phyloP scores from a whole-genome alignment of 2,797 vertebrate species.

The Notamacropus eugenii region DNA sequence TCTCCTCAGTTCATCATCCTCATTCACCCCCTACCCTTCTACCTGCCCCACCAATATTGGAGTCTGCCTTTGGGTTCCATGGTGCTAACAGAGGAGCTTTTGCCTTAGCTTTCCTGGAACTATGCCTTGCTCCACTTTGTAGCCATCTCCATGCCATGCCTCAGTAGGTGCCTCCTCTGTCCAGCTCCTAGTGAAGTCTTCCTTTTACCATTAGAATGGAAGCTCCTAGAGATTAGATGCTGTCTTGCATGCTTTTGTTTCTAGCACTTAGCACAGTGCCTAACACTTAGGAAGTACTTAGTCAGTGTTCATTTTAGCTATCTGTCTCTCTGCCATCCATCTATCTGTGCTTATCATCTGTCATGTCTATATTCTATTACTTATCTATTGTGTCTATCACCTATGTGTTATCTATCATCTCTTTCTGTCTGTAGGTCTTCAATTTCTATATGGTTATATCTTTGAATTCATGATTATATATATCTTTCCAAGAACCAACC shows the following conservation, averaged over 20 bases:
- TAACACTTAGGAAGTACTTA: no score
- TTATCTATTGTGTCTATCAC: not conserved
- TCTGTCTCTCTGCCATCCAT: not conserved
- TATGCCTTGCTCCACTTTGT: not conserved
- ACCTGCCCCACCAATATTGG: not conserved
- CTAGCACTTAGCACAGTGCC: not conserved
- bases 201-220: not conserved
- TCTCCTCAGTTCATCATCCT: not conserved
- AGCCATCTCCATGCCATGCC: not conserved
- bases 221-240: not conserved
- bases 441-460: not conserved
- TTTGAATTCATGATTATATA: not conserved
- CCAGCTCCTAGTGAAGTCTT: not conserved
- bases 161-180: not conserved
- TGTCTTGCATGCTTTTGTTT: not conserved
- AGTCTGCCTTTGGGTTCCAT: not conserved
- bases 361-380: not conserved
- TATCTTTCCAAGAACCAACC: not conserved
- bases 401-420: not conserved
- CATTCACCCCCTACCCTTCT: not conserved
- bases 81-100: not conserved
- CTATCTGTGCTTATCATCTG: no score
- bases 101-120: not conserved
- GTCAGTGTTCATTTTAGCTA: no score
- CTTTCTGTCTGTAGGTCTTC: not conserved